Percentiles rank a stretch among this genome's conserved stretches.
These are phyloP conservation scores for Tetranychus truncatus DNA, from an alignment of 2,888 invertebrate genomes.

Conservation along the genomic window DNA sequence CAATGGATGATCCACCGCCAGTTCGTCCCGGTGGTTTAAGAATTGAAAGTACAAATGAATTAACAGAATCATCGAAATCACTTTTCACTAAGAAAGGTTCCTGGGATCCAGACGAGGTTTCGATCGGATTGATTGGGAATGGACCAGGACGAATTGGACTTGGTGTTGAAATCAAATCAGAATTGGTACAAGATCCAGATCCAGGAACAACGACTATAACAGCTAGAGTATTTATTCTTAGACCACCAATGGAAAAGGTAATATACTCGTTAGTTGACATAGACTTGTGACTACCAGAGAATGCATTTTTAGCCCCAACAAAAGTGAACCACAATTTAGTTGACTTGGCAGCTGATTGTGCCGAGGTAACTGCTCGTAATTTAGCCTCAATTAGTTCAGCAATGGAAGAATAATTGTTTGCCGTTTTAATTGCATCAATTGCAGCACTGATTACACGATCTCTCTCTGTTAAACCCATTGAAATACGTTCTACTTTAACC, in stretches of 20 bases:
- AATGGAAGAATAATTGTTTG: background rate
- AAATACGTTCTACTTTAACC: background rate
- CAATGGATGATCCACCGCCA: background rate
- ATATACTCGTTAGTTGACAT: background rate
- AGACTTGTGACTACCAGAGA: background rate
- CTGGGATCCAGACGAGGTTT: background rate
- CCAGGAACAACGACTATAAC: background rate
- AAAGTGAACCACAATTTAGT: background rate
- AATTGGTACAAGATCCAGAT: background rate
- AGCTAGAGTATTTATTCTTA: background rate
- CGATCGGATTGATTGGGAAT: background rate
- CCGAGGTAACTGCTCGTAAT: background rate
- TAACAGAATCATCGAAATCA: background rate
- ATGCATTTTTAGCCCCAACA: slow-evolving; percentile 4
- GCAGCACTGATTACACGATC: background rate
- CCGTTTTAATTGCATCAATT: background rate
- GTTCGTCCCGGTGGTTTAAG: background rate
- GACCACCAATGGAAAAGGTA: background rate
- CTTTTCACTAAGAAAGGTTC: background rate
- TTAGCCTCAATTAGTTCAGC: background rate
- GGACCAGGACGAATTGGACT: background rate
- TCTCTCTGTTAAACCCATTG: background rate
- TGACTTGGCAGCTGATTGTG: background rate
- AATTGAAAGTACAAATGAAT: background rate
- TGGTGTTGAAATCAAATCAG: background rate